Evolutionary conservation across 1,140 invertebrate genomes (phyloP).

Genomic region (Lanistes nyassanus): DNA sequence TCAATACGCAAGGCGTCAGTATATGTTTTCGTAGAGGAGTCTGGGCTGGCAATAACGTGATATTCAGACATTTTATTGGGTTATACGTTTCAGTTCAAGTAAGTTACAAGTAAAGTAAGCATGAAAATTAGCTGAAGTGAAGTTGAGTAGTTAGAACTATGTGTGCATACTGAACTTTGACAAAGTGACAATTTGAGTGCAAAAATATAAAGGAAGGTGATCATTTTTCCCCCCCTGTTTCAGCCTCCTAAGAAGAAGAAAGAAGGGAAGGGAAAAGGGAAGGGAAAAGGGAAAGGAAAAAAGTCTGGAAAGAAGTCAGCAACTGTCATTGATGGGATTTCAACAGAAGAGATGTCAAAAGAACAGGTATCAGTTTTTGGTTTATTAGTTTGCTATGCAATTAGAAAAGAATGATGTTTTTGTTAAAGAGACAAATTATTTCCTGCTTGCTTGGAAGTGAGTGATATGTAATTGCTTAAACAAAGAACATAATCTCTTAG

Average conservation of each 20-base stretch:
- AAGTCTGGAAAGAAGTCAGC: constrained; percentile 65
- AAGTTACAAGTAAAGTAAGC: background rate
- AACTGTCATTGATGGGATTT: constrained; percentile 85
- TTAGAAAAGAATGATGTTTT: too few relatives aligned
- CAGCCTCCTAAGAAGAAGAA: constrained; percentile 65
- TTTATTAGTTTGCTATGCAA: too few relatives aligned
- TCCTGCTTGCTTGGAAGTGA: too few relatives aligned
- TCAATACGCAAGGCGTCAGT: too few relatives aligned
- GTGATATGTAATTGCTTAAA: too few relatives aligned
- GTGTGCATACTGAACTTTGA: too few relatives aligned
- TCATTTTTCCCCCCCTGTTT: constrained; percentile 19
- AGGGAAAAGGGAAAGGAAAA: constrained; percentile 40
- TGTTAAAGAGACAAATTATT: too few relatives aligned
- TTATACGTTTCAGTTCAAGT: background rate
- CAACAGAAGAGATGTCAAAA: constrained; percentile 90
- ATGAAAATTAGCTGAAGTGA: background rate
- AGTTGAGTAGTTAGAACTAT: background rate
- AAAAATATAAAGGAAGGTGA: too few relatives aligned
- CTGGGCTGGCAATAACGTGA: too few relatives aligned
- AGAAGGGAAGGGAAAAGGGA: constrained; percentile 48
- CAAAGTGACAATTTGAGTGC: too few relatives aligned
- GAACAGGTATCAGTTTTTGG: constrained; percentile 74
- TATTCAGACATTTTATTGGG: background rate
- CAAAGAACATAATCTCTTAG: too few relatives aligned
- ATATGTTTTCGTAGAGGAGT: too few relatives aligned